These are phyloP conservation scores for Cantharis lateralis DNA, from an alignment of 2,888 invertebrate species.

Conservation along the genomic window DNA sequence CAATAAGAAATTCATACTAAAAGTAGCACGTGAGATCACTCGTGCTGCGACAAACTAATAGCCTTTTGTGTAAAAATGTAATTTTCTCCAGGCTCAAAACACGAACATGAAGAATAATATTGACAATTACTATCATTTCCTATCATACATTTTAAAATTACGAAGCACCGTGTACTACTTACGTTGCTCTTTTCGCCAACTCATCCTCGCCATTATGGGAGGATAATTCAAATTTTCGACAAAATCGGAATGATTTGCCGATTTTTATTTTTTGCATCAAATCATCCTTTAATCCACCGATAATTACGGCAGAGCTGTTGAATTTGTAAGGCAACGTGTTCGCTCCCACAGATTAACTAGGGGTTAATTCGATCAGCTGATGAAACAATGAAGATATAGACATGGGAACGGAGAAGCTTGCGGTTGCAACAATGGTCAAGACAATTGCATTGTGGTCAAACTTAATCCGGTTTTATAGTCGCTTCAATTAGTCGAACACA, in stretches of 20 bases:
- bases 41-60: slow-evolving; percentile 38
- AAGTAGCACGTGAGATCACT: slow-evolving; percentile 45
- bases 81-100: slow-evolving; percentile 39
- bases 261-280: background rate
- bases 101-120: slow-evolving; percentile 31
- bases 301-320: background rate
- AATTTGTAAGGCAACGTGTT: slow-evolving; percentile 10
- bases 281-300: background rate
- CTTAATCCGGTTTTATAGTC: slow-evolving; percentile 38
- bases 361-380: slow-evolving; percentile 32
- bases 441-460: slow-evolving; percentile 40
- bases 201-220: background rate
- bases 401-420: slow-evolving; percentile 36
- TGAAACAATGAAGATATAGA: slow-evolving; percentile 37
- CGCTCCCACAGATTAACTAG: slow-evolving; percentile 23
- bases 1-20: slow-evolving; percentile 17
- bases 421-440: slow-evolving; percentile 34
- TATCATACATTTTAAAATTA: background rate
- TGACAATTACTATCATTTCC: slow-evolving; percentile 32
- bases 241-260: background rate
- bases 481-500: slow-evolving; percentile 32
- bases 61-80: slow-evolving; percentile 40
- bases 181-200: background rate
- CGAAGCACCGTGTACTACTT: background rate
- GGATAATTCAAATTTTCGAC: background rate